Evolutionary conservation across 2,113 vertebrate species (phyloP).

Genomic region (Oriolus oriolus): DNA sequence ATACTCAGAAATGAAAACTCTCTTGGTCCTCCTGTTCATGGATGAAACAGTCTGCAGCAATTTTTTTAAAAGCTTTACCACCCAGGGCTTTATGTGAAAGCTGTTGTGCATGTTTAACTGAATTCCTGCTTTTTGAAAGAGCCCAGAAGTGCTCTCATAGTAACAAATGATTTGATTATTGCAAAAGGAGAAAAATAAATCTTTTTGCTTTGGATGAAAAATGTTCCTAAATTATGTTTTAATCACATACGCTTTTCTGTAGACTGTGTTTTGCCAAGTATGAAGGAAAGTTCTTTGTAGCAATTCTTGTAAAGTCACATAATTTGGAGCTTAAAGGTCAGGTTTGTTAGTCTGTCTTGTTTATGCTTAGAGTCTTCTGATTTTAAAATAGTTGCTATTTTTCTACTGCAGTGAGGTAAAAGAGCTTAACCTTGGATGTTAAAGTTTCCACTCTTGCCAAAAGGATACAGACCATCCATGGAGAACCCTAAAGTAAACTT

Average conservation of each 20-base stretch:
- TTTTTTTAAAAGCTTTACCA: not conserved
- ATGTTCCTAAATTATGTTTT: not conserved
- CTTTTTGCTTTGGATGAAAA: not conserved
- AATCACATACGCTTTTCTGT: not conserved
- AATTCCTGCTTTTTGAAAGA: not conserved
- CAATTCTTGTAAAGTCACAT: not conserved
- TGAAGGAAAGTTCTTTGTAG: not conserved
- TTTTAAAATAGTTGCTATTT: not conserved
- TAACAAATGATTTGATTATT: not conserved
- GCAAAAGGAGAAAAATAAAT: not conserved
- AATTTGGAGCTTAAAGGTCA: not conserved
- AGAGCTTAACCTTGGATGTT: not conserved
- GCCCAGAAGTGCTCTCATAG: not conserved
- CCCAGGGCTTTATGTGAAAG: not conserved
- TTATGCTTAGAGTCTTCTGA: not conserved
- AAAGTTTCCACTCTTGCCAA: not conserved
- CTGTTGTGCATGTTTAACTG: not conserved
- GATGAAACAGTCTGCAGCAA: not conserved
- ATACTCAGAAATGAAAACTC: not conserved
- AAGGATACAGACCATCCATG: fast-evolving
- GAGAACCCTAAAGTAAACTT: not conserved
- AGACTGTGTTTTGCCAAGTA: not conserved
- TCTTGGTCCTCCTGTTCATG: not conserved
- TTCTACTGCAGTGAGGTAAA: not conserved
- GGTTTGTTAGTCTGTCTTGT: not conserved